Evolutionary conservation across 2,888 invertebrate genomes (phyloP).

Genomic region (Drosophila differens): DNA sequence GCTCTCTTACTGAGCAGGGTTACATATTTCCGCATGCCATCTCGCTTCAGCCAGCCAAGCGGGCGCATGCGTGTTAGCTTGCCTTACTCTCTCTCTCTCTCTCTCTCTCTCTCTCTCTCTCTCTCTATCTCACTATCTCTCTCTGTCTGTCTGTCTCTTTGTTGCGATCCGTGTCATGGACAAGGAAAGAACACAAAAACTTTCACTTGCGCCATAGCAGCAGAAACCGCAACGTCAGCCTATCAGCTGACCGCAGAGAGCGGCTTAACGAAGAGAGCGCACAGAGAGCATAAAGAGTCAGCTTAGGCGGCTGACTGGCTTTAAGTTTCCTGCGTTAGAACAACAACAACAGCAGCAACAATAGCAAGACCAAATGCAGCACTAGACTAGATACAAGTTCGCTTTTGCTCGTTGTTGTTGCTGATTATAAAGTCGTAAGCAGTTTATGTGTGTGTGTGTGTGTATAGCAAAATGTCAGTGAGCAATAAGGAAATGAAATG

Average conservation of each 20-base stretch:
- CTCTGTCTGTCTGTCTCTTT: constrained; percentile 11
- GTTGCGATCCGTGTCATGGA: constrained; percentile 63
- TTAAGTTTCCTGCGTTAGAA: constrained; percentile 74
- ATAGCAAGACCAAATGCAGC: constrained; percentile 3
- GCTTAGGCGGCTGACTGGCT: constrained; percentile 46
- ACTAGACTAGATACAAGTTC: constrained; percentile 53
- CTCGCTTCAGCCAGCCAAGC: constrained; percentile 30
- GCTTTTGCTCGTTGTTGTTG: constrained; percentile 49
- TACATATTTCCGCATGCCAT: constrained; percentile 70
- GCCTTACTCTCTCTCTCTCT: constrained; percentile 19
- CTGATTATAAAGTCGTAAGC: constrained; percentile 76
- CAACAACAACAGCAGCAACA: constrained; percentile 20
- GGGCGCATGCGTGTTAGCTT: constrained; percentile 32
- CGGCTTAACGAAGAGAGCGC: constrained; percentile 18
- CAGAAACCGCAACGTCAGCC: constrained; percentile 26
- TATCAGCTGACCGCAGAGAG: constrained; percentile 46
- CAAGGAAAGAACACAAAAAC: constrained; percentile 72
- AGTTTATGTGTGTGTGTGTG: constrained; percentile 45
- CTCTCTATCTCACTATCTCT: constrained; percentile 2
- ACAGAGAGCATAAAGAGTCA: constrained; percentile 16
- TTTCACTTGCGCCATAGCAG: constrained; percentile 65
- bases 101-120: constrained; percentile 8
- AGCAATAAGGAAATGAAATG: constrained; percentile 80
- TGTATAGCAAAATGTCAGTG: constrained; percentile 73
- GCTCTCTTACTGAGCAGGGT: constrained; percentile 29